A percentile compares a stretch with the other conserved stretches of the same genome.
Conservation (phyloP, 2,113 vertebrate species). For the Puma concolor region DNA sequence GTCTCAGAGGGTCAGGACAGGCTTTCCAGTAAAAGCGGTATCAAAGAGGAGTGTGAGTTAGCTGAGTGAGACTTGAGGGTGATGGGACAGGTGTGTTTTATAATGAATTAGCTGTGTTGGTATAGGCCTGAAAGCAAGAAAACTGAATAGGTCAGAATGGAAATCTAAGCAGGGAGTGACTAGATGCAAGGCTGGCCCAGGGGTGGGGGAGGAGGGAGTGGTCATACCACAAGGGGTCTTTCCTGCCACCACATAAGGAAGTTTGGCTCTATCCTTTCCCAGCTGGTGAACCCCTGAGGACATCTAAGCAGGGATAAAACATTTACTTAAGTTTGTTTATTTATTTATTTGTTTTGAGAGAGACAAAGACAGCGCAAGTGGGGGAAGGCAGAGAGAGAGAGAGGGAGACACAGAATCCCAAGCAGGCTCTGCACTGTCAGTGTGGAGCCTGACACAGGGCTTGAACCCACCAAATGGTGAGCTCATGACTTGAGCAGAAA, state of each 20-base stretch:
- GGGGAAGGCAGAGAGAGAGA: too few relatives aligned
- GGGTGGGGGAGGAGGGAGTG: neutral
- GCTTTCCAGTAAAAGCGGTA: neutral
- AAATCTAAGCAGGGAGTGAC: neutral
- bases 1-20: neutral
- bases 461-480: too few relatives aligned
- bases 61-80: neutral
- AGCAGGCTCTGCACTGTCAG: too few relatives aligned
- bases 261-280: neutral
- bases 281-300: neutral
- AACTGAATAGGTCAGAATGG: neutral
- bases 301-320: neutral
- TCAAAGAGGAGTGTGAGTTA: neutral
- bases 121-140: neutral
- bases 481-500: too few relatives aligned
- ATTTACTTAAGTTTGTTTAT: neutral
- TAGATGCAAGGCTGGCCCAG: neutral
- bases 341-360: too few relatives aligned
- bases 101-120: neutral
- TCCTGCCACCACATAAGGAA: neutral
- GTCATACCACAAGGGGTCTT: neutral
- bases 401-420: too few relatives aligned
- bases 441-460: too few relatives aligned
- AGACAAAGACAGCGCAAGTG: too few relatives aligned
- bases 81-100: neutral